These are phyloP conservation scores for Tetragnatha versicolor DNA, from an alignment of 1,140 invertebrate species.

Conservation along the genomic window DNA sequence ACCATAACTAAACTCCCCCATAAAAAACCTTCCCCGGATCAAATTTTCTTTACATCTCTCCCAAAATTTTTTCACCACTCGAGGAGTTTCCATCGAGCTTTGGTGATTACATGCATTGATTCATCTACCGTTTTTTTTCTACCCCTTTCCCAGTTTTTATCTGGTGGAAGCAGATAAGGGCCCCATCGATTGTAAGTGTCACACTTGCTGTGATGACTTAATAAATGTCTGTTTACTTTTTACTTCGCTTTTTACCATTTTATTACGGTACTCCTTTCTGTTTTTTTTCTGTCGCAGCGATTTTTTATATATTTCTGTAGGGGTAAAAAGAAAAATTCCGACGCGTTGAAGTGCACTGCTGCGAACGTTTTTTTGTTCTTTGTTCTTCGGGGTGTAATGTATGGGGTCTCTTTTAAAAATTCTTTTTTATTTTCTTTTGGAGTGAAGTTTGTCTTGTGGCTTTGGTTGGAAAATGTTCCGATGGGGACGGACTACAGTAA, in stretches of 20 bases:
- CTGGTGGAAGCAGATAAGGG: constrained; percentile 21
- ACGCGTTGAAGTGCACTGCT: not conserved
- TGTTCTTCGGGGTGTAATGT: not conserved
- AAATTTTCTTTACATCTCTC: constrained; percentile 13
- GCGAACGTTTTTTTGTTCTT: not conserved
- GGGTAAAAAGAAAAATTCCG: not conserved
- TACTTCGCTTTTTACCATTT: too few species aligned
- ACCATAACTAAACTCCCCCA: too few species aligned
- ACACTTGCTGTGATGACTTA: constrained; percentile 34
- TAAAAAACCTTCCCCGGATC: constrained; percentile 30
- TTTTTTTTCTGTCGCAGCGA: not conserved
- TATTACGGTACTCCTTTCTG: not conserved
- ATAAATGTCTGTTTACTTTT: constrained; percentile 40
- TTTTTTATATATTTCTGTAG: not conserved
- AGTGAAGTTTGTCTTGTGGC: too few species aligned
- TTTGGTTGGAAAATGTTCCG: too few species aligned
- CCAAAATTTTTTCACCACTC: not conserved
- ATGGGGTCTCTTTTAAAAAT: not conserved
- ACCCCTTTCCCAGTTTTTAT: too few species aligned
- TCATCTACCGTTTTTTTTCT: too few species aligned
- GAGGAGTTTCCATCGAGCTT: constrained; percentile 33
- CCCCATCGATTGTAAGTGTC: constrained; percentile 28
- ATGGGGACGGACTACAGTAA: too few species aligned
- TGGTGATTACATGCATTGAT: constrained; percentile 39
- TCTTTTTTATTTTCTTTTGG: not conserved